These are phyloP conservation scores for Monopis laevigella DNA, from an alignment of 2,888 invertebrate species.

Conservation along the genomic window DNA sequence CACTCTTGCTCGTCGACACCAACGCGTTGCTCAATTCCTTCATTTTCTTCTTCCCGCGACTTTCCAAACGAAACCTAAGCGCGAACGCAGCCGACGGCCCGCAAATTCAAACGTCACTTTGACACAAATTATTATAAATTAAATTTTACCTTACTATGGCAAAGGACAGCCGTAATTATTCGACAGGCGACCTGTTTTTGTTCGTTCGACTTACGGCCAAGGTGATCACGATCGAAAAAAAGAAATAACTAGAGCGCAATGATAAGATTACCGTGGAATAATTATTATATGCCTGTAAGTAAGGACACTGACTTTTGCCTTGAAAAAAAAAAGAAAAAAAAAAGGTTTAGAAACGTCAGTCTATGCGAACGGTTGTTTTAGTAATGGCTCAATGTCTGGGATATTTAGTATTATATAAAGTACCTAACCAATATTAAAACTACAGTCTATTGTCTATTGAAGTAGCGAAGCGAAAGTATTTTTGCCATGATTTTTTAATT, in stretches of 20 bases:
- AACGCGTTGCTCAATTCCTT: constrained; percentile 46
- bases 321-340: constrained; percentile 4
- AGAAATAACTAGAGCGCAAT: constrained; percentile 28
- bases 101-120: constrained; percentile 54
- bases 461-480: no score
- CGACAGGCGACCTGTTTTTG: constrained; percentile 32
- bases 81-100: constrained; percentile 26
- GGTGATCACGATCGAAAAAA: constrained; percentile 33
- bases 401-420: not conserved
- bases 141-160: constrained; percentile 28
- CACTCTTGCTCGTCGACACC: constrained; percentile 27
- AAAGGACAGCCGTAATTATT: constrained; percentile 30
- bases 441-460: no score
- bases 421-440: not conserved
- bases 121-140: constrained; percentile 30
- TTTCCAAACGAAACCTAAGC: no score
- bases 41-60: constrained; percentile 35
- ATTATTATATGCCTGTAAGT: constrained; percentile 14
- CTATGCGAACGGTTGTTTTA: not conserved
- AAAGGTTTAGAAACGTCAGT: constrained; percentile 5
- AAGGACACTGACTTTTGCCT: constrained; percentile 16
- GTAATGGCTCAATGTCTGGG: not conserved
- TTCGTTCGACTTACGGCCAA: constrained; percentile 41
- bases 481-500: no score
- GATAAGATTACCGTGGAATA: constrained; percentile 15